Conservation (phyloP, 2,113 vertebrate genomes). For the Alethe castanea region DNA sequence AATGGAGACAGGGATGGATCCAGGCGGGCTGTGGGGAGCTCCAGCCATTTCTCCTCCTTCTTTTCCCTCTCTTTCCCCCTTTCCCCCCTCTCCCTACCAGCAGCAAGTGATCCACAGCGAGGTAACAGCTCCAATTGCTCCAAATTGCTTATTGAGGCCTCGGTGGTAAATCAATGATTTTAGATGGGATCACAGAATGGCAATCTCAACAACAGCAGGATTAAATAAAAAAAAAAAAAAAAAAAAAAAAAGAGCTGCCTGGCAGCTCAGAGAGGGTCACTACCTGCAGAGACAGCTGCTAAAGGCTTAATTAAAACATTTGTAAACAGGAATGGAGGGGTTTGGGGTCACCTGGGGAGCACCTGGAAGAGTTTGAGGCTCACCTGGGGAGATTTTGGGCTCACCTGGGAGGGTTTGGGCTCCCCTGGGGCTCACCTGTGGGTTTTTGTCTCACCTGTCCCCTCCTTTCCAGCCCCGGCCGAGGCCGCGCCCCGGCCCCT, state of each 20-base stretch:
- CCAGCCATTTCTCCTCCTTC: neutral
- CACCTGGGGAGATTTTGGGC: too few species aligned
- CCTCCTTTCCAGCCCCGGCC: too few species aligned
- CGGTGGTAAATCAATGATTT: slow-evolving; percentile 38
- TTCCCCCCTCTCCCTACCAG: neutral
- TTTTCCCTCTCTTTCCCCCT: neutral
- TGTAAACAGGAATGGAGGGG: too few species aligned
- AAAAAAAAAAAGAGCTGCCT: neutral
- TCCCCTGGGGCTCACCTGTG: too few species aligned
- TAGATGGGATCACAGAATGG: slow-evolving; percentile 6
- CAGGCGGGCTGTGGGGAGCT: neutral
- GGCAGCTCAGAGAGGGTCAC: neutral
- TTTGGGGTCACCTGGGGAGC: too few species aligned
- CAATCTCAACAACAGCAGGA: neutral
- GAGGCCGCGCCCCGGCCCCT: too few species aligned
- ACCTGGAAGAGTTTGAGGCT: too few species aligned
- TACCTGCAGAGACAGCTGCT: too few species aligned
- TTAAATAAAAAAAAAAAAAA: neutral
- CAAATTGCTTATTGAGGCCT: slow-evolving; percentile 36
- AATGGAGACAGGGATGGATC: accelerated
- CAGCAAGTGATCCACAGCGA: neutral
- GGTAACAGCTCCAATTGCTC: slow-evolving; percentile 13
- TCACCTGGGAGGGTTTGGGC: too few species aligned
- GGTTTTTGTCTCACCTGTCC: too few species aligned
- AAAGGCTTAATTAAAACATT: too few species aligned